Percentiles rank a stretch among this genome's conserved stretches.
Evolutionary conservation across 1,140 invertebrate genomes (phyloP).

Genomic region (Dysdera silvatica): DNA sequence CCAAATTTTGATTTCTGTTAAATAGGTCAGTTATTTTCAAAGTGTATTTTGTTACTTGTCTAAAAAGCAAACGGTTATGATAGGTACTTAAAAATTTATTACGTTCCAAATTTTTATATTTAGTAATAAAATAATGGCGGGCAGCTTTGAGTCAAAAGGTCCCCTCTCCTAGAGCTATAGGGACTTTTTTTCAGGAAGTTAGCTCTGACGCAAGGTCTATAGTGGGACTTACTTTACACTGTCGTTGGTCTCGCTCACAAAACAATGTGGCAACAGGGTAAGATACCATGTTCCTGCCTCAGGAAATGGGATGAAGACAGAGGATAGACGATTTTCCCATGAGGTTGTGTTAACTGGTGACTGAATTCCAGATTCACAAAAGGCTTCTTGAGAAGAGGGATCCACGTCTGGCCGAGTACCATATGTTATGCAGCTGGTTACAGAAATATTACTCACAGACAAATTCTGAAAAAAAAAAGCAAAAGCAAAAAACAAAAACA

Average conservation of each 20-base stretch:
- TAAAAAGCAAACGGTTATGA: too few species aligned
- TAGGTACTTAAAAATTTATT: too few species aligned
- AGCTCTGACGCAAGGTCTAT: too few species aligned
- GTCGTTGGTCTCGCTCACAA: neutral
- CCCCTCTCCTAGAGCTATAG: too few species aligned
- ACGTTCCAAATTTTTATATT: too few species aligned
- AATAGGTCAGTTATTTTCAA: too few species aligned
- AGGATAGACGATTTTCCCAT: conserved; percentile 37
- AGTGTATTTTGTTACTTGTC: too few species aligned
- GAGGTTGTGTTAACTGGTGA: conserved; percentile 49
- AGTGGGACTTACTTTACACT: too few species aligned
- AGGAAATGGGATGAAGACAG: conserved; percentile 63
- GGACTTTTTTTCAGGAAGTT: too few species aligned
- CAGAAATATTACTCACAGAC: conserved; percentile 18
- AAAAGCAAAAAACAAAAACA: neutral
- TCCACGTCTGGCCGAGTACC: conserved; percentile 30
- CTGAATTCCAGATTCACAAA: conserved; percentile 52
- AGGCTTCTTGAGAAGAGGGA: conserved; percentile 47
- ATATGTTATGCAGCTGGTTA: conserved; percentile 19
- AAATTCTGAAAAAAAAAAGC: conserved; percentile 15
- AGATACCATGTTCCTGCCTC: conserved; percentile 53
- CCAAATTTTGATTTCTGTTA: too few species aligned
- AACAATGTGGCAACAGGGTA: conserved; percentile 17
- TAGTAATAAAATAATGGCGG: too few species aligned
- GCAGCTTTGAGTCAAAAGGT: too few species aligned